Evolutionary conservation across 2,797 vertebrate species (phyloP).

Genomic region (Harpagifer antarcticus): DNA sequence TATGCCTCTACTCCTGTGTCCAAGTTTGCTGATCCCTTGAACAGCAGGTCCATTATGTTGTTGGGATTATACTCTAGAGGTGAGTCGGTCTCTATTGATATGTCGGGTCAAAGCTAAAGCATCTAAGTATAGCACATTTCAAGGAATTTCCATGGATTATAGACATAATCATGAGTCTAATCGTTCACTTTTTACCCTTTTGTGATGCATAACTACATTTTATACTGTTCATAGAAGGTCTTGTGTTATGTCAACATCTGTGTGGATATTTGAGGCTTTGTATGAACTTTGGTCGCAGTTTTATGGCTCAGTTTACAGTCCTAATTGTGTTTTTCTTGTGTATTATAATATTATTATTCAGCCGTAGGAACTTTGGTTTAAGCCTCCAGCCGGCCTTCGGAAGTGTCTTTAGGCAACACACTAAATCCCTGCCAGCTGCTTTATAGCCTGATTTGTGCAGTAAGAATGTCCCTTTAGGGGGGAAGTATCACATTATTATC

Average conservation of each 20-base stretch:
- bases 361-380: conserved; percentile 12
- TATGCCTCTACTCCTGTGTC: conserved; percentile 48
- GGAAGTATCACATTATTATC: conserved; percentile 63
- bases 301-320: conserved; percentile 2
- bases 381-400: conserved; percentile 5
- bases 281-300: not conserved
- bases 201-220: conserved; percentile 38
- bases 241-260: conserved; percentile 21
- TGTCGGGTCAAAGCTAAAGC: conserved; percentile 17
- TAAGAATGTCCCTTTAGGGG: conserved; percentile 28
- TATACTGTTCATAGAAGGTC: conserved; percentile 35
- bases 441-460: conserved; percentile 40
- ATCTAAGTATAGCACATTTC: conserved; percentile 48
- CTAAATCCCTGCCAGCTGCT: conserved; percentile 49
- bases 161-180: conserved; percentile 29
- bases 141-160: conserved; percentile 62
- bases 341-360: conserved; percentile 22
- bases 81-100: conserved; percentile 22
- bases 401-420: conserved; percentile 49
- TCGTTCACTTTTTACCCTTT: conserved; percentile 38
- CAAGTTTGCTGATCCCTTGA: conserved; percentile 55
- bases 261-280: not conserved
- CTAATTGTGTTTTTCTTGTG: not conserved
- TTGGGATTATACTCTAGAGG: conserved; percentile 34
- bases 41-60: conserved; percentile 64